Percentiles rank a stretch among this genome's conserved stretches.
Evolutionary conservation across 2,797 vertebrate genomes (phyloP).

Genomic region (Apogon talboti): DNA sequence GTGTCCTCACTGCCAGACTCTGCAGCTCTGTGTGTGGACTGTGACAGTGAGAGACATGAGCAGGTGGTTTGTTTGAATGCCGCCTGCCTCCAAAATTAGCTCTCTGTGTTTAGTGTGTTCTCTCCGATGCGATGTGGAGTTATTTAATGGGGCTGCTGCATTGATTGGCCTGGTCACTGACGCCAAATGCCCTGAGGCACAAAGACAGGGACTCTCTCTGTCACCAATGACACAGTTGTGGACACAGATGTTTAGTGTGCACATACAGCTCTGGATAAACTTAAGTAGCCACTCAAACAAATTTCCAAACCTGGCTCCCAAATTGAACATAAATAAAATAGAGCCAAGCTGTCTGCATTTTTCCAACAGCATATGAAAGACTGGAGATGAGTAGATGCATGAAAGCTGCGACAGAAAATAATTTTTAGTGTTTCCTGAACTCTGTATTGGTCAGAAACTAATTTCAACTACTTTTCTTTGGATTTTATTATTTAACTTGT

Average conservation of each 20-base stretch:
- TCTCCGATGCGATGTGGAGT: constrained; percentile 39
- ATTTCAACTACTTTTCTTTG: too few species aligned
- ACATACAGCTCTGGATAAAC: constrained; percentile 4
- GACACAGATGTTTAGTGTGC: constrained; percentile 21
- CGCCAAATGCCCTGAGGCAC: constrained; percentile 13
- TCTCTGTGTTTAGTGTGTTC: constrained; percentile 48
- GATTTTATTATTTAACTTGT: too few species aligned
- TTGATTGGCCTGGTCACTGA: constrained; percentile 59
- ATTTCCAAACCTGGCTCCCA: too few species aligned
- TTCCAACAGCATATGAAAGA: too few species aligned
- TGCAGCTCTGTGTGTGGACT: constrained; percentile 21
- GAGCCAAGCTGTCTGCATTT: too few species aligned
- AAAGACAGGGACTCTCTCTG: constrained; percentile 12
- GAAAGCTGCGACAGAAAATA: too few species aligned
- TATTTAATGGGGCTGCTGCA: constrained; percentile 61
- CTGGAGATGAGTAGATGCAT: too few species aligned
- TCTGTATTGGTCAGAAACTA: too few species aligned
- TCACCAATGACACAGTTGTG: constrained; percentile 19
- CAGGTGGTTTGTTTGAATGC: constrained; percentile 78
- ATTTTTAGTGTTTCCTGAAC: too few species aligned
- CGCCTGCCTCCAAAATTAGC: constrained; percentile 73
- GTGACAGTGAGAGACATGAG: constrained; percentile 64
- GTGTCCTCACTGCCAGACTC: constrained; percentile 28
- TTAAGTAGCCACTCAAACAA: too few species aligned
- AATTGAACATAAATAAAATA: too few species aligned